Evolutionary conservation across 1,140 invertebrate genomes (phyloP).

Genomic region (Drosophila bipectinata): DNA sequence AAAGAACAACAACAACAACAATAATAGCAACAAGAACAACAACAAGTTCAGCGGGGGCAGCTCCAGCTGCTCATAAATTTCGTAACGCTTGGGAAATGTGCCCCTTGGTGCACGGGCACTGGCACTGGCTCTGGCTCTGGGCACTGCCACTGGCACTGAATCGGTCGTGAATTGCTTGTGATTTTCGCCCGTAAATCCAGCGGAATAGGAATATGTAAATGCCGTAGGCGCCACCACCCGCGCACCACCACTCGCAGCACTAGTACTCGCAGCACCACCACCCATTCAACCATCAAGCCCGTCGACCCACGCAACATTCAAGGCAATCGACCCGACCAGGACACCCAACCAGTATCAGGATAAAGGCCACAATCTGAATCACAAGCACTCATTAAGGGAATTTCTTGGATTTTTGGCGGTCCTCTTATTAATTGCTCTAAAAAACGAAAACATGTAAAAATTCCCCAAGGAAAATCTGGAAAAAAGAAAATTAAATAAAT

Average conservation of each 20-base stretch:
- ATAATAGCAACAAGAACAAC: constrained; percentile 5
- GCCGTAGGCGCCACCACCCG: constrained; percentile 37
- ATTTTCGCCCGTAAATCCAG: constrained; percentile 39
- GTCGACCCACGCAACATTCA: constrained; percentile 6
- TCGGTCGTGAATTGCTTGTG: constrained; percentile 27
- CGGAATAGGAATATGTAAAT: constrained; percentile 38
- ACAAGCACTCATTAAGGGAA: neutral
- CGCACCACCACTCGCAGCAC: constrained; percentile 20
- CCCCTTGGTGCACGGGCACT: constrained; percentile 48
- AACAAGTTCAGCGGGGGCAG: constrained; percentile 42
- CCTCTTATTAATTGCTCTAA: constrained; percentile 4
- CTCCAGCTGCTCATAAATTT: constrained; percentile 61
- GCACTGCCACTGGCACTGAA: constrained; percentile 18
- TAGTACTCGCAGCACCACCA: neutral
- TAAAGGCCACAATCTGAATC: neutral
- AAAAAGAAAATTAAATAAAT: neutral
- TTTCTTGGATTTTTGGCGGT: constrained; percentile 4
- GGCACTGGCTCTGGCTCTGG: constrained; percentile 1
- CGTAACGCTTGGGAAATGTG: constrained; percentile 55
- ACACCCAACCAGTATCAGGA: neutral
- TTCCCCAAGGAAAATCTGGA: constrained; percentile 44
- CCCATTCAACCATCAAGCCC: neutral
- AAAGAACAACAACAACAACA: constrained; percentile 20
- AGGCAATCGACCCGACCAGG: constrained; percentile 1
- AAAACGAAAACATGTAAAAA: constrained; percentile 4